Evolutionary conservation across 1,140 invertebrate genomes (phyloP), one percentile per base, ranked within the genome.

Genomic region (Polyergus mexicanus): DNA sequence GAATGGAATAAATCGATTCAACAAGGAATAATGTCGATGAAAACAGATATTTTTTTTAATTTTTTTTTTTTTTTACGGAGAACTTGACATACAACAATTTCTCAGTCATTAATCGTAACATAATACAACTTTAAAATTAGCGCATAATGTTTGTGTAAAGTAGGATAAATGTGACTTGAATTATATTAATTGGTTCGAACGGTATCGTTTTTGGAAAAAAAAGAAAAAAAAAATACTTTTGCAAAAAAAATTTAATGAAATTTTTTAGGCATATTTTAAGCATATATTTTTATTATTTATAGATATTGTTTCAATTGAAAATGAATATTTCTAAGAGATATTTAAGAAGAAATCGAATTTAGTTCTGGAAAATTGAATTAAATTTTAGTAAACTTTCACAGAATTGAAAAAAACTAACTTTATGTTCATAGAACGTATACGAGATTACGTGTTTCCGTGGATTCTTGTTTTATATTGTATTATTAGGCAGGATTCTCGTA

Each of bases 1-100:
- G 11, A 77, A 54, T 28, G 13, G 4, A 78, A 66, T 35, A 65
- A 66, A 78, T 66, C 63, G 19, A 65, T 47, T 65, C 1, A 13
- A 32, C n/a, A 41, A 8, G 0, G 19, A 2, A 7, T 19, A 63
- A 80, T 28, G 35, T 38, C 19, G 68, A 25, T 3, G 2, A 54
- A 71, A 13, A 5, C 7, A 6, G 28, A 68, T 35, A 22, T 35
- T 38, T 44, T 7, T 81, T 56, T 56, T 13, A n/a, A n/a, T n/a
- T 78, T 6, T 22, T 69, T 68, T 81, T 56, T 56, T 13, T 81
- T 56, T 71, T 13, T 19, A 35, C n/a, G 1, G 2, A 38, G 22
- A 13, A n/a, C 2, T 32, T 44, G 19, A 47, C 47, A 16, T 28
- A 28, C 19, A 38, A 71, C 6, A 62, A 10, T 41, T 76, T 62